Evolutionary conservation across 2,797 vertebrate species (phyloP).

Genomic region (Eulemur rubriventer): DNA sequence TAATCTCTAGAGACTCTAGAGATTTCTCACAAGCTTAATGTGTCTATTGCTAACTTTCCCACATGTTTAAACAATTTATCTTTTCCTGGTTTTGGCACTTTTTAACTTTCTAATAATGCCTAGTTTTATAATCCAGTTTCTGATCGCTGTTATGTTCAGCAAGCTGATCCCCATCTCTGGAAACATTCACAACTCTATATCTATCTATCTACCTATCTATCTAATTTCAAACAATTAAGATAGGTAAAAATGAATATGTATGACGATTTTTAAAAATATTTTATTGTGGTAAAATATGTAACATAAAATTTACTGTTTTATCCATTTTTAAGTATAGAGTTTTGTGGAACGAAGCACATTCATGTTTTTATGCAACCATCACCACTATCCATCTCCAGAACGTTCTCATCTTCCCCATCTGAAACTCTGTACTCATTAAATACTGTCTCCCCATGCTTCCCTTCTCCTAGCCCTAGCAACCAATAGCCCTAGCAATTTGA

Average conservation of each 20-base stretch:
- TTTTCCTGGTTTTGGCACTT: constrained; percentile 55
- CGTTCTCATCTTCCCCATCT: not conserved
- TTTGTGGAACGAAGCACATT: not conserved
- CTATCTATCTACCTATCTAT: not conserved
- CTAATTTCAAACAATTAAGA: not conserved
- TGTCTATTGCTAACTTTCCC: not conserved
- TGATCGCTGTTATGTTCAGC: constrained; percentile 40
- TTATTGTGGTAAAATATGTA: not conserved
- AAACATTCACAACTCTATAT: not conserved
- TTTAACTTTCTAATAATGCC: constrained; percentile 67
- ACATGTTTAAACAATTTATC: constrained; percentile 31
- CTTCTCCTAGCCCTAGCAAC: not conserved
- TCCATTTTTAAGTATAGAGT: not conserved
- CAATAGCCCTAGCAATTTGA: not conserved
- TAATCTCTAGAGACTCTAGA: not conserved
- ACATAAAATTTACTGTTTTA: not conserved
- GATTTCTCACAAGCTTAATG: not conserved
- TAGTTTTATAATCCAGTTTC: constrained; percentile 28
- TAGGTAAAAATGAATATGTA: not conserved
- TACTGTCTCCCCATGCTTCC: not conserved
- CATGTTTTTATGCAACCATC: not conserved
- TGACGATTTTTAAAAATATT: not conserved
- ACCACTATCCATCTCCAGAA: not conserved
- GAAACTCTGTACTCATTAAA: not conserved
- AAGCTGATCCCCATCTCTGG: constrained; percentile 34